Evolutionary conservation across 2,888 invertebrate genomes (phyloP).

Genomic region (Monoplex corrugatus): DNA sequence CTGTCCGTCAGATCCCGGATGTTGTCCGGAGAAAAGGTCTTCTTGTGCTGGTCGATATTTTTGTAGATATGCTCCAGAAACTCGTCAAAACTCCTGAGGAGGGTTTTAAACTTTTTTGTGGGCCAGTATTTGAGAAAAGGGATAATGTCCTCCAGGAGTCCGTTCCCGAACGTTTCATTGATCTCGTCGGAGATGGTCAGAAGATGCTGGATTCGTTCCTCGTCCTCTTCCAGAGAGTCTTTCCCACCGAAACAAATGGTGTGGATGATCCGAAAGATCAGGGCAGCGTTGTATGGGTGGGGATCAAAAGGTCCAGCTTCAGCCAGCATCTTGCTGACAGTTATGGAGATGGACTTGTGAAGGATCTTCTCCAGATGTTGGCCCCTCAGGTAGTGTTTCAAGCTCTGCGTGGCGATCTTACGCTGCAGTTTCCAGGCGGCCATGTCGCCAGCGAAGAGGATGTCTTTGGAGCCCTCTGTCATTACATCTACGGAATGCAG

Average conservation of each 20-base stretch:
- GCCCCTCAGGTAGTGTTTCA: not conserved
- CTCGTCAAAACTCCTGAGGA: not conserved
- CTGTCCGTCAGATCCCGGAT: conserved; percentile 53
- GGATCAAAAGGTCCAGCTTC: not conserved
- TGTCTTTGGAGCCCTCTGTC: not conserved
- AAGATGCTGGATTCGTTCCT: not conserved
- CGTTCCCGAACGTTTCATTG: not conserved
- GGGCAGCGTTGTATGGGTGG: not conserved
- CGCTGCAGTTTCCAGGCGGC: not conserved
- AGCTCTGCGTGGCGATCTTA: conserved; percentile 10
- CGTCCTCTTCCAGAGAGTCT: not conserved
- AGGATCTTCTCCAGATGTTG: not conserved
- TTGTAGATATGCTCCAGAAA: not conserved
- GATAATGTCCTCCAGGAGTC: not conserved
- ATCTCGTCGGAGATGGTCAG: not conserved
- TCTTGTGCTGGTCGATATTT: conserved; percentile 36
- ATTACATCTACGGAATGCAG: not conserved
- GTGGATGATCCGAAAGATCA: not conserved
- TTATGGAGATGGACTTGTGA: not conserved
- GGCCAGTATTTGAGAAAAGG: not conserved
- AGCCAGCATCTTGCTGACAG: not conserved
- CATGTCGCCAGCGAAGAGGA: not conserved
- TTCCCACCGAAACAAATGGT: not conserved
- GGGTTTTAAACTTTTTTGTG: not conserved
- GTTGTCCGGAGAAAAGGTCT: conserved; percentile 51